Evolutionary conservation across 2,888 invertebrate genomes (phyloP), one percentile per base, ranked within the genome.

Genomic region (Onchidella celtica): DNA sequence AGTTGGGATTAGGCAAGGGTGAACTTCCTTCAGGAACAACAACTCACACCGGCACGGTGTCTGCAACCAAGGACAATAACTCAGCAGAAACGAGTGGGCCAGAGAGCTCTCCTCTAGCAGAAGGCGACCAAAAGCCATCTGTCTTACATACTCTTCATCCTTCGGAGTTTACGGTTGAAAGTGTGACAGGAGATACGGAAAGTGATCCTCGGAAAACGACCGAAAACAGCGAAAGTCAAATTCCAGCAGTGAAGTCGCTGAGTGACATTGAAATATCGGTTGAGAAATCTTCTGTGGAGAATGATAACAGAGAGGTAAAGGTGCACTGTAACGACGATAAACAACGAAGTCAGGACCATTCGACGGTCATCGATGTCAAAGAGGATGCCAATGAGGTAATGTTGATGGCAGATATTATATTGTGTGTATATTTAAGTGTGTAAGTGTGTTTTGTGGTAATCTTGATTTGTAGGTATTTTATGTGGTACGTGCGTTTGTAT

Each of bases 121-220:
- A 29, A 3, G 55, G 6, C 32, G 72, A 69, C 27, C 3, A 27
- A 1, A 24, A 27, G 14, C 17, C 38, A 2, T 14, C 40, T 27
- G 40, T 27, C 4, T 14, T 55, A 55, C 27, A 47, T 6, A 70
- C 70, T 27, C 27, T 70, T 70, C 55, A 70, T 11, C 40, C 70
- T 3, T 47, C 70, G 14, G 70, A 70, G 32, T 70, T 70, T 29
- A 70, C 70, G 1, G 47, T 70, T 29, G 70, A 70, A 70, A 14
- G 21, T 27, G 55, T 47, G 9, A 11, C 47, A 47, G 65, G 32
- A 27, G 6, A 65, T 3, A 65, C 11, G 3, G 65, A 27, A 65
- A 27, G 6, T 65, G 65, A 11, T 27, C 3, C 27, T 17, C 4
- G 29, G 65, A 14, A 6, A 9, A 65, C 27, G 65, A 29, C 29